phyloP scores from a whole-genome alignment of 1,140 invertebrate species.

The Meteorus sp. region DNA sequence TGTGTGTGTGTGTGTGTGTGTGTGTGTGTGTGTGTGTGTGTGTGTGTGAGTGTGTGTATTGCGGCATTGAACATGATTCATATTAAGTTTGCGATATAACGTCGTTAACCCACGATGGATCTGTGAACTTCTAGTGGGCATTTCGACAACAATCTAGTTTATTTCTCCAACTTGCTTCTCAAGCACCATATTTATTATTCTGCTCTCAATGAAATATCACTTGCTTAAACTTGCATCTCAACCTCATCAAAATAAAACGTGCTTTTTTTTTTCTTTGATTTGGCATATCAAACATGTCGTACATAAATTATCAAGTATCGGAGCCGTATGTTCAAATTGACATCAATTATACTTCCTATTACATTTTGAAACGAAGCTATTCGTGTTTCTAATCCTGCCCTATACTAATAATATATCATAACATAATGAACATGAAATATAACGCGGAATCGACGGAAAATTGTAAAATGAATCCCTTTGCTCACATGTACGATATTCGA shows the following conservation, averaged over 20 bases:
- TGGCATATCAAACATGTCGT: no score
- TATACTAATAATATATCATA: no score
- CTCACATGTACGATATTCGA: conserved; percentile 5
- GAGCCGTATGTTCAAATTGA: no score
- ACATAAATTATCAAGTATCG: no score
- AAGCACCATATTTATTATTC: conserved; percentile 33
- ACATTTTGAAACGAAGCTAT: no score
- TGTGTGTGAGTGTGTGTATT: no score
- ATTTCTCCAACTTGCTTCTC: conserved; percentile 15
- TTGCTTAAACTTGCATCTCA: background rate
- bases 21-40: conserved; percentile 7
- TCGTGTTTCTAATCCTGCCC: no score
- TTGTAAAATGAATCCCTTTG: background rate
- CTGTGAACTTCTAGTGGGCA: conserved; percentile 28
- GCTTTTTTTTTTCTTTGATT: background rate
- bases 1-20: conserved; percentile 7
- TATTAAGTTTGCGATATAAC: conserved; percentile 28
- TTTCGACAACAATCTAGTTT: conserved; percentile 16
- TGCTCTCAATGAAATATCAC: conserved; percentile 40
- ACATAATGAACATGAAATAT: no score
- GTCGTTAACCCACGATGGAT: conserved; percentile 19
- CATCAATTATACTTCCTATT: no score
- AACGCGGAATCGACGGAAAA: no score
- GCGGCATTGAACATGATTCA: no score
- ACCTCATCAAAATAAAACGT: background rate